Evolutionary conservation across 2,797 vertebrate species (phyloP).

Genomic region (Vultur gryphus): DNA sequence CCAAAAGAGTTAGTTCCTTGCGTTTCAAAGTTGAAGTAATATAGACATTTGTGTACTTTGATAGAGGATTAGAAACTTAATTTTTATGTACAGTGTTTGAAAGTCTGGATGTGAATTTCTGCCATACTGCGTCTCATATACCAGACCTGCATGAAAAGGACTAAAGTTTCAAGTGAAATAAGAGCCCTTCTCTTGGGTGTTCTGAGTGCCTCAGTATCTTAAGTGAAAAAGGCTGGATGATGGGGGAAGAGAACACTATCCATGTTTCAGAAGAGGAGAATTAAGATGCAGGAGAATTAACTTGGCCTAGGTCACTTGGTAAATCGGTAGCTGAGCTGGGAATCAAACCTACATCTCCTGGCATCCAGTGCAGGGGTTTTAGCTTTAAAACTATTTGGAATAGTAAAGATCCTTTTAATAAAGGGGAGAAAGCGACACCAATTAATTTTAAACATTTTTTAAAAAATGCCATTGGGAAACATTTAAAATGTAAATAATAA

Average conservation of each 20-base stretch:
- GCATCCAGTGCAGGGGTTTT: not conserved
- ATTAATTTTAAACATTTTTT: not conserved
- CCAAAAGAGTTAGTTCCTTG: not conserved
- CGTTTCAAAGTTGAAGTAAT: not conserved
- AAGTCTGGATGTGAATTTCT: not conserved
- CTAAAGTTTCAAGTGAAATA: not conserved
- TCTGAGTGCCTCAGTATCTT: not conserved
- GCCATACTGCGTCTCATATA: fast-evolving
- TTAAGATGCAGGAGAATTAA: constrained; percentile 8
- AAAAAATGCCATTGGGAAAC: not conserved
- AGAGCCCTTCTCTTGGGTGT: not conserved
- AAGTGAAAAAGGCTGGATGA: not conserved
- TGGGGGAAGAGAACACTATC: not conserved
- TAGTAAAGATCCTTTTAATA: not conserved
- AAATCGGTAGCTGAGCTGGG: constrained; percentile 20
- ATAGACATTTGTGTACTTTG: not conserved
- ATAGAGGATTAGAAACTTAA: not conserved
- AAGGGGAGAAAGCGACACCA: not conserved
- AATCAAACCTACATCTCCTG: not conserved
- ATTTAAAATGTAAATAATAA: not conserved
- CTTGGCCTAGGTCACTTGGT: not conserved
- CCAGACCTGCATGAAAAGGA: not conserved
- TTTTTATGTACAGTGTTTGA: not conserved
- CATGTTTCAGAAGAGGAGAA: not conserved
- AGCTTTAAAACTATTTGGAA: not conserved